A percentile compares a stretch with the other conserved stretches of the same genome.
These are phyloP conservation scores for Diadromus collaris DNA, from an alignment of 2,888 invertebrate species.

Conservation along the genomic window DNA sequence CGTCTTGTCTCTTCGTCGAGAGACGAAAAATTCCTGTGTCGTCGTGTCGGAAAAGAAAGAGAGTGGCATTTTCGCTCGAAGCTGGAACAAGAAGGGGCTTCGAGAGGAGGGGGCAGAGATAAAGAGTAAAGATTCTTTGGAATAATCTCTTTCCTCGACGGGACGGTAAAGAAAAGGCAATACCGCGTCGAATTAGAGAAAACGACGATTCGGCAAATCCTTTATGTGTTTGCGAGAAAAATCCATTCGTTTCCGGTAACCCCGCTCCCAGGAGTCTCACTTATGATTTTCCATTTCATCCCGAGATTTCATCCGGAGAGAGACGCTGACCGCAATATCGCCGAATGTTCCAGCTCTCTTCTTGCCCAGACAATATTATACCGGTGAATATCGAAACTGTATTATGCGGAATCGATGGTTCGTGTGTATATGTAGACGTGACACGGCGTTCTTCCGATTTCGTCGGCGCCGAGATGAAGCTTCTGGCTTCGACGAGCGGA, in stretches of 20 bases:
- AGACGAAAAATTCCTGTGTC: conserved; percentile 21
- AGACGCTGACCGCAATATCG: conserved; percentile 51
- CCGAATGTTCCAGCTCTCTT: conserved; percentile 9
- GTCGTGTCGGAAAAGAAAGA: not conserved
- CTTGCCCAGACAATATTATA: conserved; percentile 18
- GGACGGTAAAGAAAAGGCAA: conserved; percentile 2
- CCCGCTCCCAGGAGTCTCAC: not conserved
- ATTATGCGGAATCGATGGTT: conserved; percentile 48
- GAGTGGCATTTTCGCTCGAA: conserved; percentile 9
- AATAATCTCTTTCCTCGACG: conserved; percentile 5
- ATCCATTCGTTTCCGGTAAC: conserved; percentile 18
- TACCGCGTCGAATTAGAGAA: conserved; percentile 43
- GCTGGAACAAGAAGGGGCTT: not conserved
- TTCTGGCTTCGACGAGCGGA: not conserved
- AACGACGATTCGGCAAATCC: conserved; percentile 44
- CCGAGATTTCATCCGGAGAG: conserved; percentile 11
- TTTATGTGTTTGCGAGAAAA: conserved; percentile 31
- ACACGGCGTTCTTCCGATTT: conserved; percentile 2
- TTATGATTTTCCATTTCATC: conserved; percentile 37
- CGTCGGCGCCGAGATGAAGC: not conserved
- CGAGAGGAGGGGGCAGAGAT: too few species aligned
- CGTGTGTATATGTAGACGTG: not conserved
- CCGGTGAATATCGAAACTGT: conserved; percentile 42
- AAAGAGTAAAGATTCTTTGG: conserved; percentile 4
- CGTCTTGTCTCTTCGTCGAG: not conserved